phyloP scores from a whole-genome alignment of 92 coral and sea anemone species.

The Porites rus region DNA sequence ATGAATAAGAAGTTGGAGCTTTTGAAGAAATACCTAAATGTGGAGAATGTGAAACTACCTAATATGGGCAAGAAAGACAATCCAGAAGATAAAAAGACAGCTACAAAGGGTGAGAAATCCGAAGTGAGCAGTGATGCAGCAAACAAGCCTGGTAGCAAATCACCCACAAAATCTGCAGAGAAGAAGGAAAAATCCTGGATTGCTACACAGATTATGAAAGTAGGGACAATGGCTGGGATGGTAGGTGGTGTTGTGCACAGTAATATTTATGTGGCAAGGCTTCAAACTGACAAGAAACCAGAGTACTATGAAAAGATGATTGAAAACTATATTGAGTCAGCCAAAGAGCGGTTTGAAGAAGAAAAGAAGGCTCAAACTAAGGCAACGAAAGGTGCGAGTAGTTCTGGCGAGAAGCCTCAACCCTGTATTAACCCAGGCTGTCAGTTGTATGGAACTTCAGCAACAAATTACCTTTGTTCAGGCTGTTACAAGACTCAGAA shows the following conservation, averaged over 20 bases:
- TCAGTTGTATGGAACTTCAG: constrained; percentile 85
- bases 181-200: constrained; percentile 76
- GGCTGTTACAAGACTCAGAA: constrained; percentile 91
- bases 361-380: constrained; percentile 68
- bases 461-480: constrained; percentile 90
- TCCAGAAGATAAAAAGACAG: constrained; percentile 5
- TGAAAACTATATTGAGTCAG: constrained; percentile 82
- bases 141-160: constrained; percentile 42
- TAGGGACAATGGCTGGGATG: constrained; percentile 79
- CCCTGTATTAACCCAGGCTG: constrained; percentile 90
- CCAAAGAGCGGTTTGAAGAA: constrained; percentile 85
- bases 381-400: constrained; percentile 1
- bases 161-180: constrained; percentile 43
- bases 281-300: constrained; percentile 87
- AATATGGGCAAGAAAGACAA: constrained; percentile 56
- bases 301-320: constrained; percentile 90
- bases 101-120: constrained; percentile 36
- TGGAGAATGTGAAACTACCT: constrained; percentile 70
- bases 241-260: constrained; percentile 67
- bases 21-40: constrained; percentile 80
- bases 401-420: constrained; percentile 52
- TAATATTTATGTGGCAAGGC: constrained; percentile 77
- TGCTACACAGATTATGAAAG: constrained; percentile 74
- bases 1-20: constrained; percentile 71
- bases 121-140: constrained; percentile 34